Evolutionary conservation across 1,140 invertebrate genomes (phyloP).

Genomic region (Metopolophium dirhodum): DNA sequence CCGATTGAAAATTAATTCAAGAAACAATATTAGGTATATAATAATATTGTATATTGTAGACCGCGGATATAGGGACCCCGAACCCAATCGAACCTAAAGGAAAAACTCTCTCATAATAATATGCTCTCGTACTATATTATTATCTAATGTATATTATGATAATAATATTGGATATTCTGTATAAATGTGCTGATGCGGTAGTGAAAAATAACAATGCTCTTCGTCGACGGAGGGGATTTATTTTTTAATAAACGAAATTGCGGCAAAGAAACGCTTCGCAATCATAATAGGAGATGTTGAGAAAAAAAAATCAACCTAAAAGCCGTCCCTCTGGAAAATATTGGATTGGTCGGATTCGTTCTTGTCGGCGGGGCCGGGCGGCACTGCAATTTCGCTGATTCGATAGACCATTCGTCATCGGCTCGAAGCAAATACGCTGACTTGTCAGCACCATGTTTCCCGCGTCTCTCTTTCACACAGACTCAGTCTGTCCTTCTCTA

Average conservation of each 20-base stretch:
- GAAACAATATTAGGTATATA: not conserved
- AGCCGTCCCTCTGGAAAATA: not conserved
- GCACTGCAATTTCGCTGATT: slow-evolving; percentile 48
- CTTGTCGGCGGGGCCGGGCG: not conserved
- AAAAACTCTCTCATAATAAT: not conserved
- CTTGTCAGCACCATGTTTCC: slow-evolving; percentile 55
- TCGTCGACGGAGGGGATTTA: not conserved
- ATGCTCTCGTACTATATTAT: not conserved
- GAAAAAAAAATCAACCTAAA: slow-evolving; percentile 22
- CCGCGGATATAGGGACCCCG: no score
- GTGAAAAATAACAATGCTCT: not conserved
- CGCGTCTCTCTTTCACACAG: not conserved
- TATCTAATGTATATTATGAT: not conserved
- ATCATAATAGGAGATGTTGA: not conserved
- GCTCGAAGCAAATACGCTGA: slow-evolving; percentile 41
- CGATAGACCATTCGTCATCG: slow-evolving; percentile 55
- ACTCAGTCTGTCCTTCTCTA: not conserved
- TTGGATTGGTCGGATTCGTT: slow-evolving; percentile 43
- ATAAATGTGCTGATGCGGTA: not conserved
- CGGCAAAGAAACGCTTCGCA: not conserved
- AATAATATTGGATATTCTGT: not conserved
- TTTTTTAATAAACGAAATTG: slow-evolving; percentile 24
- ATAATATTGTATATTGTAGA: not conserved
- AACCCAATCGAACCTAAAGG: not conserved
- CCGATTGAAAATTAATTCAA: not conserved